Evolutionary conservation across 1,140 invertebrate species (phyloP).

Genomic region (Nilaparvata lugens): DNA sequence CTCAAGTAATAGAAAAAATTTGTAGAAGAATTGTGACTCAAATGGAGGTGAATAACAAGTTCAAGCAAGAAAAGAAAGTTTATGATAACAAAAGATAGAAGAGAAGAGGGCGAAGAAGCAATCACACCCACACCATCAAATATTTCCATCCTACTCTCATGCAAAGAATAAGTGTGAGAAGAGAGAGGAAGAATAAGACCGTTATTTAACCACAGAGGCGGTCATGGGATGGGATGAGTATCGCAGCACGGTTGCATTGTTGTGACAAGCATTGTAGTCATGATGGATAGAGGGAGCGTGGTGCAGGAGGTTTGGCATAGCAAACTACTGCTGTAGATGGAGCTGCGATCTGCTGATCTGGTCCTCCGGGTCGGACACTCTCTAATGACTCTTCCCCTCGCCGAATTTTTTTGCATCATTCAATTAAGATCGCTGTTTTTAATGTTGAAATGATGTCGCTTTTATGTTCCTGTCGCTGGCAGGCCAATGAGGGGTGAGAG

Average conservation of each 20-base stretch:
- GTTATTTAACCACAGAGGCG: too few relatives aligned
- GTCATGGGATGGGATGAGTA: neutral
- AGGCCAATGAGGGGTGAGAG: neutral
- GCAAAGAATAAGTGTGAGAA: neutral
- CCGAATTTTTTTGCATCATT: neutral
- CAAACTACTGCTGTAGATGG: too few relatives aligned
- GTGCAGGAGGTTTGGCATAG: neutral
- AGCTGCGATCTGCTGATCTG: too few relatives aligned
- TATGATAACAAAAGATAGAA: too few relatives aligned
- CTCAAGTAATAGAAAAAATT: too few relatives aligned
- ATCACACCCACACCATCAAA: neutral
- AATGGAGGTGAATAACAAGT: too few relatives aligned
- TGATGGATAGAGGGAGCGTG: neutral
- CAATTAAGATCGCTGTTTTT: conserved; percentile 3
- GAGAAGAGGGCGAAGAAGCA: too few relatives aligned
- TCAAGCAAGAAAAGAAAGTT: too few relatives aligned
- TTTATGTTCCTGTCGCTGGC: conserved; percentile 2
- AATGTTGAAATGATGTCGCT: conserved; percentile 4
- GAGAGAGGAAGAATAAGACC: neutral
- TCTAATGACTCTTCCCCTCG: neutral
- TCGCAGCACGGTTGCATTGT: neutral
- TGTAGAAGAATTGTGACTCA: too few relatives aligned
- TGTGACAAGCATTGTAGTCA: conserved; percentile 2
- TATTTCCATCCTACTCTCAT: neutral
- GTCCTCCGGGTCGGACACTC: too few relatives aligned